Percentiles rank a stretch among this genome's conserved stretches.
Evolutionary conservation across 2,797 vertebrate genomes (phyloP).

Genomic region (Myotis myotis): DNA sequence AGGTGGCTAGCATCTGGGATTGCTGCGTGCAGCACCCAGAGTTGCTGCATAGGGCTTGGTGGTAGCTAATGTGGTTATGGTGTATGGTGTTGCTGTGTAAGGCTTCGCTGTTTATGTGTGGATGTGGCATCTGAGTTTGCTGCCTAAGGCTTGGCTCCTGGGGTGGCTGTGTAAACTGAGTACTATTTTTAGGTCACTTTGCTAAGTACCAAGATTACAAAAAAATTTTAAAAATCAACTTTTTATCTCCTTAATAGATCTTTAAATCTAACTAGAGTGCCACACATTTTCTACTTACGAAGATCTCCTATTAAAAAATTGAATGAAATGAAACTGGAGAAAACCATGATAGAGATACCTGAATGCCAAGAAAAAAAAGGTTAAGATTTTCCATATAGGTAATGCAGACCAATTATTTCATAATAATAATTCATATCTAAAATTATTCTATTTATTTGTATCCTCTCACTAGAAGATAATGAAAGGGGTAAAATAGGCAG

Average conservation of each 20-base stretch:
- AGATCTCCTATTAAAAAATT: neutral
- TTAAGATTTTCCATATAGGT: neutral
- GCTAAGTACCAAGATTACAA: neutral
- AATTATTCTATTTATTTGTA: neutral
- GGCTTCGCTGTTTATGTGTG: too few species aligned
- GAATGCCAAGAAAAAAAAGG: neutral
- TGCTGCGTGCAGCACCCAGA: too few species aligned
- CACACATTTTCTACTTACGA: neutral
- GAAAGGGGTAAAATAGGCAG: too few species aligned
- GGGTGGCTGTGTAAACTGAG: neutral
- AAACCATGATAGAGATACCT: neutral
- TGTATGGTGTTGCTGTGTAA: too few species aligned
- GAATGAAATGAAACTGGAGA: neutral
- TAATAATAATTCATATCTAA: neutral
- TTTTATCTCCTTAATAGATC: neutral
- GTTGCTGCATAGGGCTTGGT: too few species aligned
- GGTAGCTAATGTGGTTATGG: too few species aligned
- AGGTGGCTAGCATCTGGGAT: too few species aligned
- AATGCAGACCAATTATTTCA: neutral
- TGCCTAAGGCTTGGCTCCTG: too few species aligned
- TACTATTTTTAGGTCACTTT: neutral
- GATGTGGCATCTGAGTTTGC: too few species aligned
- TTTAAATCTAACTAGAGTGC: neutral
- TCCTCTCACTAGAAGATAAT: neutral
- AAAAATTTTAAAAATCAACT: neutral